Conservation (phyloP, 2,888 invertebrate species). For the Trisateles emortualis region DNA sequence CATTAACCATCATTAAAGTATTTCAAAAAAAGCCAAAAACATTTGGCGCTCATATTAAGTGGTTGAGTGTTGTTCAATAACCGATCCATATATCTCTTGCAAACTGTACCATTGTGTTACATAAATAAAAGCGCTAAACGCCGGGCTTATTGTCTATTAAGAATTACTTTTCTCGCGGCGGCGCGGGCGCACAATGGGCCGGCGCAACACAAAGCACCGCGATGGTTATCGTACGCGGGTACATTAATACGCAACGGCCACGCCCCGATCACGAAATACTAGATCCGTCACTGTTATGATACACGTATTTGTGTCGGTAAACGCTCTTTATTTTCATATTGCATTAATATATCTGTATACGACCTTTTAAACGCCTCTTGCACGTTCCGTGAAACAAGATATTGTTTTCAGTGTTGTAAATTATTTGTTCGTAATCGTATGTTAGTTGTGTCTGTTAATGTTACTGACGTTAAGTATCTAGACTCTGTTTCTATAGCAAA, state of each 20-base stretch:
- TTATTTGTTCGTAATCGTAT: constrained; percentile 17
- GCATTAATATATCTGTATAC: constrained; percentile 57
- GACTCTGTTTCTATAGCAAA: background rate
- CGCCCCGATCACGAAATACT: constrained; percentile 83
- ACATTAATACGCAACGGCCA: constrained; percentile 81
- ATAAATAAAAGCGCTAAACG: constrained; percentile 84
- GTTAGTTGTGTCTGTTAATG: constrained; percentile 17
- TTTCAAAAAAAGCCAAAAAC: constrained; percentile 26
- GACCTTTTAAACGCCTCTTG: constrained; percentile 34
- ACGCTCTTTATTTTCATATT: constrained; percentile 66
- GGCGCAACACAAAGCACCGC: constrained; percentile 74
- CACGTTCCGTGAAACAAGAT: constrained; percentile 30
- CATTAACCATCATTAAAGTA: constrained; percentile 37
- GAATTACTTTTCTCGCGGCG: constrained; percentile 82
- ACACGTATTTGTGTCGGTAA: constrained; percentile 56
- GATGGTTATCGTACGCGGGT: constrained; percentile 75
- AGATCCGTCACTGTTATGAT: constrained; percentile 77
- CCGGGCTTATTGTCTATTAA: constrained; percentile 84
- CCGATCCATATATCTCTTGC: constrained; percentile 71
- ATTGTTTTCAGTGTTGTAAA: constrained; percentile 38
- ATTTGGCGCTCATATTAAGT: constrained; percentile 44
- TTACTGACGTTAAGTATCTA: constrained; percentile 12
- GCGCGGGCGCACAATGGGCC: constrained; percentile 76
- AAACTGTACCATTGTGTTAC: constrained; percentile 76
- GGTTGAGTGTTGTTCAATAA: constrained; percentile 47